Conservation (phyloP, 2,888 invertebrate species). For the Smittia sp. region DNA sequence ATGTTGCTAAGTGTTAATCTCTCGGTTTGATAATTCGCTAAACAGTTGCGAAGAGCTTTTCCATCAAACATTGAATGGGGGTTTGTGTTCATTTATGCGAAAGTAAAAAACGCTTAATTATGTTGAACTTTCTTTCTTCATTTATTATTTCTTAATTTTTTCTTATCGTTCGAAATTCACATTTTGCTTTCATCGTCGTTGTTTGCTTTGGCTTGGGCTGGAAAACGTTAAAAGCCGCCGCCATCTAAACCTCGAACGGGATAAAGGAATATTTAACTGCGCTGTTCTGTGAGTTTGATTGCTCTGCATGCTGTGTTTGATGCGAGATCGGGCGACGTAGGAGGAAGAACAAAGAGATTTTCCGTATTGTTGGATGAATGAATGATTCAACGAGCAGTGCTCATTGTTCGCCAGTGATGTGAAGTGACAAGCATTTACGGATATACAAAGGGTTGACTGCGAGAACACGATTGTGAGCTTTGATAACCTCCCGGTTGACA, state of each 20-base stretch:
- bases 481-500: too few species aligned
- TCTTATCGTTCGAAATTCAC: neutral
- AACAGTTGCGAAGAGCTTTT: neutral
- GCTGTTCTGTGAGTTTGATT: neutral
- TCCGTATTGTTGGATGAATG: too few species aligned
- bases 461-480: too few species aligned
- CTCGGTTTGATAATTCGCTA: neutral
- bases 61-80: slow-evolving; percentile 1
- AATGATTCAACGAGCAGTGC: too few species aligned
- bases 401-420: too few species aligned
- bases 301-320: too few species aligned
- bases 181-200: neutral
- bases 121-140: slow-evolving; percentile 25
- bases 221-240: neutral
- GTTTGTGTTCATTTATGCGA: neutral
- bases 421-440: too few species aligned
- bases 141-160: slow-evolving; percentile 21
- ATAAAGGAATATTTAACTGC: neutral
- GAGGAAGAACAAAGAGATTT: too few species aligned
- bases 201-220: neutral
- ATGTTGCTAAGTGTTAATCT: slow-evolving; percentile 8
- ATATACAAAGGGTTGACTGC: too few species aligned
- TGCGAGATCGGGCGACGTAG: too few species aligned
- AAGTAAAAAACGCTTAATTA: slow-evolving; percentile 29
- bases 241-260: neutral